Percentiles rank a stretch among this genome's conserved stretches.
phyloP scores from a whole-genome alignment of 2,797 vertebrate species.

The Melanotaenia boesemani region DNA sequence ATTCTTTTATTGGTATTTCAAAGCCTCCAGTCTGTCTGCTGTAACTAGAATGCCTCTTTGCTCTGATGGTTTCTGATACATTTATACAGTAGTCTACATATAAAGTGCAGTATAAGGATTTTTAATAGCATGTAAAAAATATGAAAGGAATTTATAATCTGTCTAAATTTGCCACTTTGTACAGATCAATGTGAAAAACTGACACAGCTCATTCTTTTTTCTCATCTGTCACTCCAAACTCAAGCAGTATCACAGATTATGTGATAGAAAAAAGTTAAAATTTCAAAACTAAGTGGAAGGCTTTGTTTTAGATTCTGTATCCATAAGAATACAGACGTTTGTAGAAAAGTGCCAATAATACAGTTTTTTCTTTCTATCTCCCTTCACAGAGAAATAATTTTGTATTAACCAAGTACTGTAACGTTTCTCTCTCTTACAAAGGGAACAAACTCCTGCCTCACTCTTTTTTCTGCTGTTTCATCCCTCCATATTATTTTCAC shows the following conservation, averaged over 20 bases:
- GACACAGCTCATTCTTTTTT: too few relatives aligned
- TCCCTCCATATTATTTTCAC: not conserved
- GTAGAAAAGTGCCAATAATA: not conserved
- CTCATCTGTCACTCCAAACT: too few relatives aligned
- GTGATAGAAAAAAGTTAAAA: not conserved
- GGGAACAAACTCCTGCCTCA: not conserved
- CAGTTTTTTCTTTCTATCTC: not conserved
- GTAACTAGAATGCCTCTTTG: not conserved
- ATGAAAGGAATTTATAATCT: too few relatives aligned
- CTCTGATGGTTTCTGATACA: not conserved
- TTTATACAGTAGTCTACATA: not conserved
- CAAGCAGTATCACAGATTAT: too few relatives aligned
- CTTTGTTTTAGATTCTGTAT: not conserved
- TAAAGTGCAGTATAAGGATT: not conserved
- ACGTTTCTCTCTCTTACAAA: not conserved
- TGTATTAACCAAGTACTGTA: not conserved
- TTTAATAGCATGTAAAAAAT: too few relatives aligned
- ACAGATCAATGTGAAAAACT: not conserved
- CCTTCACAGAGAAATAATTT: not conserved
- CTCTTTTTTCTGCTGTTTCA: not conserved
- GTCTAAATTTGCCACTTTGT: too few relatives aligned
- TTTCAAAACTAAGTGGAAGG: not conserved
- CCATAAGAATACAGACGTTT: not conserved
- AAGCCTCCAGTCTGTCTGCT: not conserved
- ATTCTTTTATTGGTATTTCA: conserved; percentile 14